These are phyloP conservation scores for Sarotherodon lohbergeri DNA, from an alignment of 2,113 vertebrate species.

Conservation along the genomic window DNA sequence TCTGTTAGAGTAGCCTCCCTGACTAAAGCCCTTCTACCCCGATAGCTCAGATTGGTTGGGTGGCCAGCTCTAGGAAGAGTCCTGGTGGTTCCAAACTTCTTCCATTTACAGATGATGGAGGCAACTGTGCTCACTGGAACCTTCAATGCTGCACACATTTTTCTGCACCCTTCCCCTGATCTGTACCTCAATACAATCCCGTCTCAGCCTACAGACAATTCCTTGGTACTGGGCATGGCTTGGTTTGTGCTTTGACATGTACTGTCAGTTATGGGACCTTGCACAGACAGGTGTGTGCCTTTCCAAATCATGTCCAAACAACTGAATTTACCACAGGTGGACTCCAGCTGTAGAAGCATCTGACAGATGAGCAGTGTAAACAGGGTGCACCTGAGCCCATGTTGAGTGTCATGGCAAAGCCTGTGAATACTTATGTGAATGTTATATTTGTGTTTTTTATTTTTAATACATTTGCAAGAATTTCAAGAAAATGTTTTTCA, in stretches of 20 bases:
- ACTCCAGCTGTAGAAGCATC: neutral
- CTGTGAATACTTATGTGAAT: neutral
- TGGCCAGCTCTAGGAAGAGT: neutral
- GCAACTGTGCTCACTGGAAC: neutral
- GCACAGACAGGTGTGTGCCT: neutral
- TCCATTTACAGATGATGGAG: neutral
- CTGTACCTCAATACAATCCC: neutral
- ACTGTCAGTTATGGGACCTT: neutral
- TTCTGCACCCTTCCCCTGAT: neutral
- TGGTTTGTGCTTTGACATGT: neutral
- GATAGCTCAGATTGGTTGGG: neutral
- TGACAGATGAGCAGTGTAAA: neutral
- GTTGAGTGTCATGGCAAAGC: neutral
- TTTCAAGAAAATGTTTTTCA: neutral
- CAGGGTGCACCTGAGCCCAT: neutral
- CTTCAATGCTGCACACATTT: neutral
- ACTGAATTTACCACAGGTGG: neutral
- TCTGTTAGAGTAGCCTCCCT: neutral
- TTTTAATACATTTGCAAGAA: neutral
- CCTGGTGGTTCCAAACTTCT: neutral
- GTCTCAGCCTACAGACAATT: neutral
- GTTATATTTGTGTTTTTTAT: neutral
- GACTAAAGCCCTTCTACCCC: neutral
- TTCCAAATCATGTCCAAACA: neutral
- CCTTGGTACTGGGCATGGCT: neutral